phyloP scores from a whole-genome alignment of 2,888 invertebrate genomes.

The Petrophora chlorosata region DNA sequence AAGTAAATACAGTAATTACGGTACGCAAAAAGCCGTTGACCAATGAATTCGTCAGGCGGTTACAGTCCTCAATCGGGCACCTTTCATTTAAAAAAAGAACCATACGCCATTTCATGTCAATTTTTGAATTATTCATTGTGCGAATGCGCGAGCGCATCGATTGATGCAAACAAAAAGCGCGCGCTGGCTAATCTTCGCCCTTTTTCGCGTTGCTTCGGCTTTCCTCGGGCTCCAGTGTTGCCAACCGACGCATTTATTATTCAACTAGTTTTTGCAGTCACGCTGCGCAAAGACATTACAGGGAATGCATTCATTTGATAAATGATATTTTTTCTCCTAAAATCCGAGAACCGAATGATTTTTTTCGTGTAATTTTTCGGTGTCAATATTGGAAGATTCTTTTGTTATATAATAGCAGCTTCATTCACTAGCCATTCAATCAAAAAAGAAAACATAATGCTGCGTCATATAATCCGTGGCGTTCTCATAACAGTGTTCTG shows the following conservation, averaged over 20 bases:
- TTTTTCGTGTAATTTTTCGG: slow-evolving; percentile 68
- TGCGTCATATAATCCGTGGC: slow-evolving; percentile 60
- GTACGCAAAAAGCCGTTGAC: slow-evolving; percentile 78
- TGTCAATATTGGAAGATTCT: slow-evolving; percentile 63
- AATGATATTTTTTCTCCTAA: slow-evolving; percentile 66
- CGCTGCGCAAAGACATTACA: slow-evolving; percentile 79
- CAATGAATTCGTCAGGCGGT: slow-evolving; percentile 84
- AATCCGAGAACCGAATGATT: slow-evolving; percentile 46
- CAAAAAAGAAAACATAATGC: slow-evolving; percentile 58
- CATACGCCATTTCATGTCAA: slow-evolving; percentile 84
- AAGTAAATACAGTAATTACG: slow-evolving; percentile 78
- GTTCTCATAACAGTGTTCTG: slow-evolving; percentile 59
- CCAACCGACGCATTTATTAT: slow-evolving; percentile 77
- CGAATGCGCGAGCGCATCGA: slow-evolving; percentile 84
- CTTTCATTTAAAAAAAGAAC: slow-evolving; percentile 83
- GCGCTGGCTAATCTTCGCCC: slow-evolving; percentile 81
- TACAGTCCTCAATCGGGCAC: slow-evolving; percentile 84
- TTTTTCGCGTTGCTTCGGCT: slow-evolving; percentile 69
- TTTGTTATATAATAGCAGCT: slow-evolving; percentile 57
- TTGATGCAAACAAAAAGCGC: slow-evolving; percentile 83
- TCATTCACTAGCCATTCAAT: slow-evolving; percentile 62
- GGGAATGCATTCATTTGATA: slow-evolving; percentile 81
- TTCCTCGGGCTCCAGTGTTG: slow-evolving; percentile 74
- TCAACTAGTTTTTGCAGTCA: slow-evolving; percentile 81
- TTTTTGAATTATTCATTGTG: slow-evolving; percentile 84